Evolutionary conservation across 23 tunicate genomes (phyloP).

Genomic region (Ciona savignyi): DNA sequence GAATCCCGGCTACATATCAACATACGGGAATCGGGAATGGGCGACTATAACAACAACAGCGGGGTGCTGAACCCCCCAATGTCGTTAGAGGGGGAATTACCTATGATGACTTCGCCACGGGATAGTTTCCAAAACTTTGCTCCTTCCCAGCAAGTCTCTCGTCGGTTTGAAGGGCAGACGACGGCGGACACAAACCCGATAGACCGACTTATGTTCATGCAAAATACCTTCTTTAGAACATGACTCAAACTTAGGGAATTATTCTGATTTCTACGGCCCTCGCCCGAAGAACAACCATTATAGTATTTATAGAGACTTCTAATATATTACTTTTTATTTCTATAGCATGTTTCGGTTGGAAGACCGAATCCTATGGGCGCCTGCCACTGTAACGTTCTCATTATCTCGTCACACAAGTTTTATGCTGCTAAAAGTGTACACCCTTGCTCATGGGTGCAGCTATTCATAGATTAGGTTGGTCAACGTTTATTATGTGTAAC

Average conservation of each 20-base stretch:
- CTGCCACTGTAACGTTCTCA: background rate
- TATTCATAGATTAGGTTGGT: too few species aligned
- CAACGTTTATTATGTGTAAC: too few species aligned
- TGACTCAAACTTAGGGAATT: slow-evolving; percentile 5
- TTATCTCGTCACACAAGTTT: background rate
- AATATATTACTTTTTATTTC: background rate
- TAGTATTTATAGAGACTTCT: background rate
- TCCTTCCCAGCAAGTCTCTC: background rate
- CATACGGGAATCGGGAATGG: slow-evolving; percentile 9
- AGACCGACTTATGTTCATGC: slow-evolving; percentile 87
- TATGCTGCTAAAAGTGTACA: background rate
- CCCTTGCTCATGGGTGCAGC: too few species aligned
- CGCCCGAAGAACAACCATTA: background rate
- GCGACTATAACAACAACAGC: slow-evolving; percentile 20
- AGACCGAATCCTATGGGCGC: background rate
- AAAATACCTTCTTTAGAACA: slow-evolving; percentile 75
- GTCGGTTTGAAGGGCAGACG: slow-evolving; percentile 16
- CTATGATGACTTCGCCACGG: slow-evolving; percentile 15
- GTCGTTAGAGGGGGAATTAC: background rate
- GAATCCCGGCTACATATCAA: slow-evolving; percentile 16
- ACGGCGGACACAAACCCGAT: slow-evolving; percentile 65
- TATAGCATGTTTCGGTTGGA: background rate
- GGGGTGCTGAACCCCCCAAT: background rate
- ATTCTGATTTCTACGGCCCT: background rate
- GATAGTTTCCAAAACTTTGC: slow-evolving; percentile 10